These are phyloP conservation scores for Cercocebus atys DNA, from an alignment of 2,113 vertebrate species.

Conservation along the genomic window DNA sequence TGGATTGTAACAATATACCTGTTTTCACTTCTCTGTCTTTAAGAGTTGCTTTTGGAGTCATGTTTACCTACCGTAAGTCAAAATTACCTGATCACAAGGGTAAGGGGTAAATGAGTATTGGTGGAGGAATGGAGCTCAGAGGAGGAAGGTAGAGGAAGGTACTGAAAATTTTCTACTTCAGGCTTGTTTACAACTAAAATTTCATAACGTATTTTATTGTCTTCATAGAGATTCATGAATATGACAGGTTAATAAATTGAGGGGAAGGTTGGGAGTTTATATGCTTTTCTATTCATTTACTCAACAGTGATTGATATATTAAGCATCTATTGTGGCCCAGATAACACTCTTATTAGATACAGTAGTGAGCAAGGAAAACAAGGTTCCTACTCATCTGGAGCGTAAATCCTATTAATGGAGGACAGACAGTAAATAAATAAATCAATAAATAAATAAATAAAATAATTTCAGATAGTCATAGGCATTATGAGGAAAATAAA, in stretches of 20 bases:
- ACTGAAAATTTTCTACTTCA: not conserved
- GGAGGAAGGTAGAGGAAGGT: not conserved
- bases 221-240: not conserved
- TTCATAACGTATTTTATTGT: not conserved
- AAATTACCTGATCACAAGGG: slow-evolving; percentile 3
- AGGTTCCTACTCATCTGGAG: not conserved
- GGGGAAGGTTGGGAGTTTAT: not conserved
- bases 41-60: not conserved
- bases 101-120: not conserved
- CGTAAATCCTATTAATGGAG: not conserved
- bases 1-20: not conserved
- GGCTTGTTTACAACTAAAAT: slow-evolving; percentile 22
- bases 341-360: not conserved
- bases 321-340: not conserved
- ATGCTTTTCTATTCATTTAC: not conserved
- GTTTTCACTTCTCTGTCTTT: not conserved
- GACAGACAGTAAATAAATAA: not conserved
- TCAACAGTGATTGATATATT: not conserved
- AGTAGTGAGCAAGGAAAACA: not conserved
- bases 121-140: not conserved
- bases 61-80: not conserved
- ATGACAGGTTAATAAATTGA: not conserved
- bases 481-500: slow-evolving; percentile 1
- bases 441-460: not conserved
- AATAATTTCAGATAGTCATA: not conserved